Conservation (phyloP, 2,797 vertebrate species). For the Hirundo rustica region DNA sequence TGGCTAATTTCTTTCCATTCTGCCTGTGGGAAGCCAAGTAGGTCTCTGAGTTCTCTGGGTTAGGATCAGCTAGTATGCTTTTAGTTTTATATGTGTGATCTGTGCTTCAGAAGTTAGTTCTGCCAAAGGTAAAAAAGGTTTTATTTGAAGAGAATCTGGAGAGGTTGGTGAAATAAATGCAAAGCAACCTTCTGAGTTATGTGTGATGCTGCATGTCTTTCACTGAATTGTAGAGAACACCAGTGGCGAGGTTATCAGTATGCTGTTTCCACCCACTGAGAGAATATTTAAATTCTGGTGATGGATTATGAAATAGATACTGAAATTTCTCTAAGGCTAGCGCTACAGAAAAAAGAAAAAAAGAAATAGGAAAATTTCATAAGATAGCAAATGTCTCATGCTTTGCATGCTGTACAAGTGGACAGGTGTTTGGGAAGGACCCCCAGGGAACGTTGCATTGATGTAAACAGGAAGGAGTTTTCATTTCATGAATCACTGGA, state of each 20-base stretch:
- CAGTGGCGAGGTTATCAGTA: neutral
- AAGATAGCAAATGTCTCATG: neutral
- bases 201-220: neutral
- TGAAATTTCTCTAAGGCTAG: neutral
- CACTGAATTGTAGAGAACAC: neutral
- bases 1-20: neutral
- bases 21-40: neutral
- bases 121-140: neutral
- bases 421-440: slow-evolving; percentile 17
- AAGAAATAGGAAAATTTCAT: neutral
- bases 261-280: neutral
- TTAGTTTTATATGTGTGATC: neutral
- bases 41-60: neutral
- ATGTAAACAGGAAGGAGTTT: slow-evolving; percentile 13
- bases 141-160: neutral
- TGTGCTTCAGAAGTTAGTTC: neutral
- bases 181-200: neutral
- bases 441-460: neutral
- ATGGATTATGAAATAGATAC: neutral
- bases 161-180: neutral
- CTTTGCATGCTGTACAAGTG: neutral
- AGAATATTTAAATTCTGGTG: neutral
- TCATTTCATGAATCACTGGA: slow-evolving; percentile 36
- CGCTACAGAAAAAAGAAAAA: neutral
- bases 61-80: neutral